Base-by-base conservation (phyloP, 2,113 vertebrate genomes). In the Oryzias woworae region DNA sequence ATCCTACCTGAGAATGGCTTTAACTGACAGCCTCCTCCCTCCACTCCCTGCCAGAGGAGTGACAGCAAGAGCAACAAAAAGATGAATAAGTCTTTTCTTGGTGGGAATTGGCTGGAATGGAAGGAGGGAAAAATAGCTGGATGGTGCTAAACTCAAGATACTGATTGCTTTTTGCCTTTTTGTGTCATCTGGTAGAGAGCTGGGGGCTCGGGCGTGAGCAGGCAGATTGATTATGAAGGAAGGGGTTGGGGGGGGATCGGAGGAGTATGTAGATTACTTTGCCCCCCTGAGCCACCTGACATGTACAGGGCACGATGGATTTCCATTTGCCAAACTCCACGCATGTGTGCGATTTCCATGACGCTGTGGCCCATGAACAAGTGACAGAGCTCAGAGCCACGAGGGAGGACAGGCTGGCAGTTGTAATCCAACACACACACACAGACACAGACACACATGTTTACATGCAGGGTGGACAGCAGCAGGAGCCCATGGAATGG, bases 381-480 rank as follows among this genome's bases (percentile, higher is more conserved):
- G 77, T 49, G 41, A 58, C 68, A 53, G 58, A 70, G 57, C 87
- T 54, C 44, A 2, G 23, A 31, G 71, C 66, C 66, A 69, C 73
- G 28, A 43, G 82, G 75, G 75, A 79, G 51, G 62, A 79, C 69
- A 31, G 46, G 66, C 81, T 75, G 92, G 90, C 85, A 87, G 82
- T 67, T 85, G 92, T 89, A 93, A 93, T 93, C 92, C 89, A 90
- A 92, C 62, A 89, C 87, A 90, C 81, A 86, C 89, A 89, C 42
- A 51, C 85, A 91, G 1, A 92, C 62, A 89, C 87, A 90, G 80
- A 86, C 89, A 89, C 89, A 90, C 87, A 90, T 90, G 89, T 86
- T 68, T 62, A 60, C 56, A 57, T 17, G 24, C 31, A 55, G 53
- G 7, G n/a, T 52, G 81, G 86, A 81, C 84, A 86, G 82, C 36